A percentile compares a stretch with the other conserved stretches of the same genome.
These are phyloP conservation scores for Planococcus citri DNA, from an alignment of 1,140 invertebrate species.

Conservation along the genomic window DNA sequence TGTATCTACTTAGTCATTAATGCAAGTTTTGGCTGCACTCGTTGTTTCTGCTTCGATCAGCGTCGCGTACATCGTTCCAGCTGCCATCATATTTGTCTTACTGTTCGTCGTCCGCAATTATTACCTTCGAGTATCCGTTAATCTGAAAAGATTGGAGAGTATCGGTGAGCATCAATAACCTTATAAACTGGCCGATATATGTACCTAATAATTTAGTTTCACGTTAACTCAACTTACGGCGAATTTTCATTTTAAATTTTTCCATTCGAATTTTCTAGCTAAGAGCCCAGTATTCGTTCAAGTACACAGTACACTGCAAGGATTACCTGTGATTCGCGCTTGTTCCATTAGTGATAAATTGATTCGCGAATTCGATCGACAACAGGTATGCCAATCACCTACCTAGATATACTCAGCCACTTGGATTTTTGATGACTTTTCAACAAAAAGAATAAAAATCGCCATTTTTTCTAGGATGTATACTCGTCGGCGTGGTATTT, in stretches of 20 bases:
- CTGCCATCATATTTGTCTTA: conserved; percentile 38
- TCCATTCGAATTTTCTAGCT: conserved; percentile 37
- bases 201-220: neutral
- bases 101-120: conserved; percentile 43
- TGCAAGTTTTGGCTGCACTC: conserved; percentile 26
- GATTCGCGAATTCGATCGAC: conserved; percentile 62
- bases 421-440: no score
- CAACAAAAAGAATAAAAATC: no score
- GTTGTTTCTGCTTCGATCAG: conserved; percentile 40
- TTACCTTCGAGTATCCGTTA: conserved; percentile 49
- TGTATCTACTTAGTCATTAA: neutral
- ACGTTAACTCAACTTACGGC: neutral
- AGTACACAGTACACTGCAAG: conserved; percentile 72
- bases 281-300: conserved; percentile 76
- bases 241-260: neutral
- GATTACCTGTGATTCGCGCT: conserved; percentile 75
- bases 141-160: conserved; percentile 50
- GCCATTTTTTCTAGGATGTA: conserved; percentile 33
- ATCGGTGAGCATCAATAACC: no score
- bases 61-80: conserved; percentile 38
- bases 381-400: conserved; percentile 39
- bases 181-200: neutral
- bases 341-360: conserved; percentile 64
- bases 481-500: conserved; percentile 56
- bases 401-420: no score